phyloP scores from a whole-genome alignment of 2,888 invertebrate genomes.

The Seira musarum region DNA sequence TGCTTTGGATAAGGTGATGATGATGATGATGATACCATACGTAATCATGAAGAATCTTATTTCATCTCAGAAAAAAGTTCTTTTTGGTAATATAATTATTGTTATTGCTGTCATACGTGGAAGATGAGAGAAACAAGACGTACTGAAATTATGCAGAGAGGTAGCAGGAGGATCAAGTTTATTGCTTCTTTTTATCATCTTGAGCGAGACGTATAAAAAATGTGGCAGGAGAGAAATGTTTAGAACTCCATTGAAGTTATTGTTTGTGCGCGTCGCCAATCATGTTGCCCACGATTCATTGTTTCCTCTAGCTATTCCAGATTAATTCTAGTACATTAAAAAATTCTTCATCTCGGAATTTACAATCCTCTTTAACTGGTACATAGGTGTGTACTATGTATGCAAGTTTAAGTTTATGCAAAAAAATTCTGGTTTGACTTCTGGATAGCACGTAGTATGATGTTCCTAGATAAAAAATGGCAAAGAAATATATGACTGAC shows the following conservation, averaged over 20 bases:
- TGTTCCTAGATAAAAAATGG: too few relatives aligned
- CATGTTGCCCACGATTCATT: background rate
- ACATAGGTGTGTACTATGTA: too few relatives aligned
- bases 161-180: background rate
- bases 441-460: too few relatives aligned
- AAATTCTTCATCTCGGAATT: too few relatives aligned
- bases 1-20: too few relatives aligned
- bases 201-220: background rate
- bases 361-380: too few relatives aligned
- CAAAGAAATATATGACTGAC: too few relatives aligned
- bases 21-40: background rate
- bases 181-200: slow-evolving; percentile 9
- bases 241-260: background rate
- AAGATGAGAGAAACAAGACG: background rate
- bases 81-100: slow-evolving; percentile 1
- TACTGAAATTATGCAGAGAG: background rate
- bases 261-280: background rate
- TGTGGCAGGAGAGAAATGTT: background rate
- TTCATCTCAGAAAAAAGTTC: background rate
- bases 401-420: too few relatives aligned
- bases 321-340: too few relatives aligned
- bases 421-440: too few relatives aligned
- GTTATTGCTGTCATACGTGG: slow-evolving; percentile 2
- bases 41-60: background rate
- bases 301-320: too few relatives aligned